Evolutionary conservation across 2,888 invertebrate species (phyloP), one percentile per base, ranked within the genome.

Genomic region (Thecophora atra): DNA sequence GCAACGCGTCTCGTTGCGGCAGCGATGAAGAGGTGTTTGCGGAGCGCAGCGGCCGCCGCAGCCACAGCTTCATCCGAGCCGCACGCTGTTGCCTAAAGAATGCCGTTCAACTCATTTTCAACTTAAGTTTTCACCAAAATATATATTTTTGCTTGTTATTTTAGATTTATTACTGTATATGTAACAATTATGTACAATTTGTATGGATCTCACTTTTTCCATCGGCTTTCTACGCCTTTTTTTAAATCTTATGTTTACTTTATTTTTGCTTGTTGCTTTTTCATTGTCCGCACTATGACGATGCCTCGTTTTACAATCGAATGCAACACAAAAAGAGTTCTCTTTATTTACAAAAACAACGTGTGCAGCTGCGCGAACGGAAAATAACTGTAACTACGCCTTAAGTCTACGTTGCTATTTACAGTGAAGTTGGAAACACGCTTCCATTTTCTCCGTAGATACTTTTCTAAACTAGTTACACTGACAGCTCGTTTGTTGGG

Each of bases 401-500:
- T 58, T 26, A 68, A 58, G 42, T 17, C 68, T 68, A 68, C 17
- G 30, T 30, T 21, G n/a, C 51, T 71, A 66, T 71, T 47, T 67
- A 71, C 71, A 71, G 28, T n/a, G 28, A 44, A n/a, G 8, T 21
- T 8, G 17, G 15, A 30, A 26, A 60, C 13, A 17, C 3, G 17
- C 15, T 24, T 28, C 28, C 15, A n/a, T 8, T 37, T 11, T 11
- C 11, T 37, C 37, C 37, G 37, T n/a, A 37, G 37, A 37, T 37
- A 37, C 37, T 37, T 11, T 54, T 65, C 51, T 66, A 67, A 71
- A 71, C 71, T 56, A 72, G 68, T 72, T 68, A 63, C 68, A 28
- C 72, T 68, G 72, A 56, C 64, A 69, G 72, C 72, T 68, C 68
- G 24, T 67, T 24, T 58, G 28, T 42, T 72, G 72, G 72, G 72